These are phyloP conservation scores for Neodiprion lecontei DNA, from an alignment of 1,140 invertebrate species.

Conservation along the genomic window DNA sequence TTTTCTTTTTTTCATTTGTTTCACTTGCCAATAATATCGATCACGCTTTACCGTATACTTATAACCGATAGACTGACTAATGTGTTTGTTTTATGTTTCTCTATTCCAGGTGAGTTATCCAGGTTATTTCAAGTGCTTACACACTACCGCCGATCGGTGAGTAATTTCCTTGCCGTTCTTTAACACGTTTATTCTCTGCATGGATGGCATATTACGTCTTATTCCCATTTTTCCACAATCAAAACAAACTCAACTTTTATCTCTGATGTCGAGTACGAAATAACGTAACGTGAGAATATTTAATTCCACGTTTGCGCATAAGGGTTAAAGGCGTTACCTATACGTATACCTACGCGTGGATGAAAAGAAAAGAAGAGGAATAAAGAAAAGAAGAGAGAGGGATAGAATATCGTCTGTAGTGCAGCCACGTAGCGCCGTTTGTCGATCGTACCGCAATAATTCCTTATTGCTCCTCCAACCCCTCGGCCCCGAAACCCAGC, in stretches of 20 bases:
- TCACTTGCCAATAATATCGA: background rate
- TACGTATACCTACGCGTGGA: background rate
- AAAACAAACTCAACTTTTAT: too few relatives aligned
- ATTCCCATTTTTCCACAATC: too few relatives aligned
- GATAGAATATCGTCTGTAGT: slow-evolving; percentile 49
- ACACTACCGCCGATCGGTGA: background rate
- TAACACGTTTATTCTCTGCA: too few relatives aligned
- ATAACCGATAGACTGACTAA: too few relatives aligned
- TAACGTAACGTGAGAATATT: too few relatives aligned
- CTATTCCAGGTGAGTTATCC: background rate
- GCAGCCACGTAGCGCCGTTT: slow-evolving; percentile 61
- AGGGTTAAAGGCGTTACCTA: too few relatives aligned
- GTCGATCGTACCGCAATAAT: slow-evolving; percentile 64
- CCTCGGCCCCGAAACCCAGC: slow-evolving; percentile 41
- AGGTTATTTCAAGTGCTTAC: background rate
- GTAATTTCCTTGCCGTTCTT: background rate
- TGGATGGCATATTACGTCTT: too few relatives aligned
- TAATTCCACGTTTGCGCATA: too few relatives aligned
- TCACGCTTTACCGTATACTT: background rate
- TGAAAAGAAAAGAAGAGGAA: slow-evolving; percentile 16
- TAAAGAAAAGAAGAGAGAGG: slow-evolving; percentile 23
- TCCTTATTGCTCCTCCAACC: slow-evolving; percentile 61
- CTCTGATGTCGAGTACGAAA: too few relatives aligned
- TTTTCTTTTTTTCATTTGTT: background rate
- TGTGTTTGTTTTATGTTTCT: background rate